Base-by-base conservation (phyloP, 2,113 vertebrate species). In the Calypte anna region DNA sequence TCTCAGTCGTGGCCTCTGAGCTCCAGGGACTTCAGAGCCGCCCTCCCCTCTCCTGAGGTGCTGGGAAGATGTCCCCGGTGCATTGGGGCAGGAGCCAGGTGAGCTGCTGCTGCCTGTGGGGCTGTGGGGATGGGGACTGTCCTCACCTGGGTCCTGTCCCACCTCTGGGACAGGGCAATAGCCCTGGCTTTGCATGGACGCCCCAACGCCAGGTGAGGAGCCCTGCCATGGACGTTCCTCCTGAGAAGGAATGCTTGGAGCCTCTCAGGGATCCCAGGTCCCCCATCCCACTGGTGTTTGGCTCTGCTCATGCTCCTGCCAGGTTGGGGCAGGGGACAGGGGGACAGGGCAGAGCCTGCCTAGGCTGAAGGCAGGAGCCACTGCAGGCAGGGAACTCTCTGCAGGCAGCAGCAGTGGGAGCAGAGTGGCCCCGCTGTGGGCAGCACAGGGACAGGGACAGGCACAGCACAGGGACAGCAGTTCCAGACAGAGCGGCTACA, bases 21-120 rank as follows among this genome's bases (percentile, higher is more conserved):
- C 3, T 5, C 43, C 51, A 20, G 55, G 11, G 44, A 38, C 31
- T 46, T 58, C 40, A 1, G 21, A 57, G 40, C 13, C 20, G 6
- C 5, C 44, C 14, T 38, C 1, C 0, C n/a, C n/a, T 66, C 48
- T 0, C 5, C 3, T 4, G n/a, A 15, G 4, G 31, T 8, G 20
- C 73, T 20, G 58, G 46, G 72, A 43, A 36, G 54, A 6, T 0
- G 2, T 1, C 1, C 12, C 12, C 48, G 43, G n/a, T 23, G 54
- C 1, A 1, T n/a, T 0, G 0, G 3, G 4, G 12, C 5, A 0
- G 3, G 13, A 74, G 72, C 30, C 69, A 63, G 66, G 70, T 1
- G 57, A 0, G 1, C 80, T 55, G 76, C 75, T 33, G 7, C 2
- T 16, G 58, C 40, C 44, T 43, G 2, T 66, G 66, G 80, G 68